These are phyloP conservation scores for Calycopis cecrops DNA, from an alignment of 1,140 invertebrate species.

Conservation along the genomic window DNA sequence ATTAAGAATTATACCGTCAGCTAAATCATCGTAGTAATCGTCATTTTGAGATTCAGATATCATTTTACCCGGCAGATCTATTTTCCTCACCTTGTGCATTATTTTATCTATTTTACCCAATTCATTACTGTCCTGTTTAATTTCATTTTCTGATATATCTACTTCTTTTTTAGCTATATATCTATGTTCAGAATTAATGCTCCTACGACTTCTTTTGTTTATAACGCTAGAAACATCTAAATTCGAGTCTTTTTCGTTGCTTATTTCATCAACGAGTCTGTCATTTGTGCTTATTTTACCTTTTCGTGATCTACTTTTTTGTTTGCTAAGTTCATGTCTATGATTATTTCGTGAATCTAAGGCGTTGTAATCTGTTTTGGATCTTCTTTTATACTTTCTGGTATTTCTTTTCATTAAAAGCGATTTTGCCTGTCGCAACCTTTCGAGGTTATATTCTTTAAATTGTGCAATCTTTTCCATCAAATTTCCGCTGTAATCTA, in stretches of 20 bases:
- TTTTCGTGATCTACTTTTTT: constrained; percentile 11
- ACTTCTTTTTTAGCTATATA: background rate
- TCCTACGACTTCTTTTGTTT: constrained; percentile 2
- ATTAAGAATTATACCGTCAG: constrained; percentile 38
- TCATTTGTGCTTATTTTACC: constrained; percentile 1
- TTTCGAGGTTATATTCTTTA: constrained; percentile 3
- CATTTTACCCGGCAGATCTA: constrained; percentile 35
- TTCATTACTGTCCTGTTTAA: constrained; percentile 17
- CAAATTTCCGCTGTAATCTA: background rate
- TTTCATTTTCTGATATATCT: constrained; percentile 18
- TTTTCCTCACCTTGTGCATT: constrained; percentile 41
- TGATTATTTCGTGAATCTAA: background rate
- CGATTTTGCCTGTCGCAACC: background rate
- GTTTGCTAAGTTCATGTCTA: constrained; percentile 1
- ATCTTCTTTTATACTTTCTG: constrained; percentile 11
- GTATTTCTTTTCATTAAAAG: constrained; percentile 7
- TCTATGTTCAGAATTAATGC: background rate
- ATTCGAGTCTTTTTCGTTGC: constrained; percentile 30
- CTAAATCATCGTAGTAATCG: constrained; percentile 29
- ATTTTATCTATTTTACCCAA: constrained; percentile 37
- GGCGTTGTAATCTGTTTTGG: constrained; percentile 5
- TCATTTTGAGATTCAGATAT: constrained; percentile 24
- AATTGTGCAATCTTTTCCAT: constrained; percentile 1
- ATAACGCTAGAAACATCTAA: constrained; percentile 12
- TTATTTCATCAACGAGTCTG: constrained; percentile 14